Conservation (phyloP, 2,113 vertebrate genomes). For the Albula glossodonta region DNA sequence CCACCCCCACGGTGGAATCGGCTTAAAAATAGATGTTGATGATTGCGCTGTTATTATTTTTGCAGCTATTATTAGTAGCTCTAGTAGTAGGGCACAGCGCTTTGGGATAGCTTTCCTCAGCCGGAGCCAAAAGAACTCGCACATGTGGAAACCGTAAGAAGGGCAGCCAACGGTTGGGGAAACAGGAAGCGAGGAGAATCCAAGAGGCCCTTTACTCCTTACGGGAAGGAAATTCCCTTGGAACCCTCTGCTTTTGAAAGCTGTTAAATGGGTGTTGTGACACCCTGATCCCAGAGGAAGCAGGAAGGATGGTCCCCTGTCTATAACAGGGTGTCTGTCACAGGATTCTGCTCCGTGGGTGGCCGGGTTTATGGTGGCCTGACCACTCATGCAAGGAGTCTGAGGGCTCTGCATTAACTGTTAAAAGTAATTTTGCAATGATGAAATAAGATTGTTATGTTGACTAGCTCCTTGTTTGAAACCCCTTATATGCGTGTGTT, state of each 20-base stretch:
- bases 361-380: neutral
- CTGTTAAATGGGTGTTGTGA: slow-evolving; percentile 27
- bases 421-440: too few species aligned
- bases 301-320: neutral
- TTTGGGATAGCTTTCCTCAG: neutral
- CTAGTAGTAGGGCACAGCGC: neutral
- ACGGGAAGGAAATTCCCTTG: slow-evolving; percentile 1
- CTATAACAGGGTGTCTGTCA: too few species aligned
- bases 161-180: slow-evolving; percentile 1
- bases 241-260: slow-evolving; percentile 15
- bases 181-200: slow-evolving; percentile 11
- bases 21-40: neutral
- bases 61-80: neutral
- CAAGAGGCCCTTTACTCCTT: neutral
- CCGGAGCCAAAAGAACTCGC: neutral
- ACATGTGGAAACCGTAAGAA: neutral
- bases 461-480: too few species aligned
- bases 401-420: too few species aligned
- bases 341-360: neutral
- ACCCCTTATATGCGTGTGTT: too few species aligned
- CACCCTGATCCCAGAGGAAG: neutral
- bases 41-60: neutral
- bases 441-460: too few species aligned
- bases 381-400: neutral
- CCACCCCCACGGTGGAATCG: neutral